phyloP scores from a whole-genome alignment of 2,888 invertebrate genomes.

The Mylabris sibirica region DNA sequence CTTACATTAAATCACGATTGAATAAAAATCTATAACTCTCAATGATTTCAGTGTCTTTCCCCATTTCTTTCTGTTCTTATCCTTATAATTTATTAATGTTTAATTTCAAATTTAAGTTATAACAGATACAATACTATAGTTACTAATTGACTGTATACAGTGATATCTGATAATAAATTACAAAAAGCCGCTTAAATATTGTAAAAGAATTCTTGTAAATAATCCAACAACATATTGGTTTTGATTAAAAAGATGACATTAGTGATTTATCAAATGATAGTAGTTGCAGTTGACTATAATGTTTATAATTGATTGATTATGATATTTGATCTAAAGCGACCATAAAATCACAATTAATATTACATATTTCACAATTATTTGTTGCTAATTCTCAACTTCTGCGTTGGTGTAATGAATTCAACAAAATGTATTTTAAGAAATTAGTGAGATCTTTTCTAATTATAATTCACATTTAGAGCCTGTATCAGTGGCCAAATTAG shows the following conservation, averaged over 20 bases:
- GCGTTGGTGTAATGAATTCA: no score
- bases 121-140: background rate
- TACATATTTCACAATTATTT: background rate
- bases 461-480: background rate
- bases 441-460: no score
- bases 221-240: slow-evolving; percentile 23
- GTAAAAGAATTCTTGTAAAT: slow-evolving; percentile 27
- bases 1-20: background rate
- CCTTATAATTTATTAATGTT: slow-evolving; percentile 2
- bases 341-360: slow-evolving; percentile 24
- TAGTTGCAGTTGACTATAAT: slow-evolving; percentile 20
- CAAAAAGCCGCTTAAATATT: slow-evolving; percentile 24
- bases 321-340: slow-evolving; percentile 24
- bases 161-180: slow-evolving; percentile 23
- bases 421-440: no score
- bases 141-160: slow-evolving; percentile 9
- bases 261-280: slow-evolving; percentile 27
- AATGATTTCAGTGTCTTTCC: background rate
- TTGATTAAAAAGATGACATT: slow-evolving; percentile 30
- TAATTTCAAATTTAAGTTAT: background rate
- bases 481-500: background rate
- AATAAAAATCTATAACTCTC: background rate
- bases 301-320: slow-evolving; percentile 29
- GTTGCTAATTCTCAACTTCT: no score
- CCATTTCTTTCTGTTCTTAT: slow-evolving; percentile 13